Percentiles rank a stretch among this genome's conserved stretches.
Evolutionary conservation across 2,888 invertebrate species (phyloP).

Genomic region (Acronicta leporina): DNA sequence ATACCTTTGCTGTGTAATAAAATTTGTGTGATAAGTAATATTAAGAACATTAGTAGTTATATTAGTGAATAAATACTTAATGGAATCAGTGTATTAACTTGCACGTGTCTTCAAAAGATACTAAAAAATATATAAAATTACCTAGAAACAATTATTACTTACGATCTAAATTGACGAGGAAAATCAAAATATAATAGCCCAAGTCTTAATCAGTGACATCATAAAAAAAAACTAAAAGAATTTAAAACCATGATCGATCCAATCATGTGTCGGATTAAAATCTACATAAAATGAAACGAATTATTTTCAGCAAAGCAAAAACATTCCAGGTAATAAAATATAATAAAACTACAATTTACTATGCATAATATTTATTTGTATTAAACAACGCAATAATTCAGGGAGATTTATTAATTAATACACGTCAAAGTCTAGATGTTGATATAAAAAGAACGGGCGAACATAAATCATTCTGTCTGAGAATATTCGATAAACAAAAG

Average conservation of each 20-base stretch:
- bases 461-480: slow-evolving; percentile 72
- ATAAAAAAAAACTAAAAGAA: slow-evolving; percentile 21
- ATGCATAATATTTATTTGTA: slow-evolving; percentile 48
- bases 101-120: too few species aligned
- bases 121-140: slow-evolving; percentile 9
- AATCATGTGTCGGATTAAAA: slow-evolving; percentile 57
- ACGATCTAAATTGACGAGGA: too few species aligned
- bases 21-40: too few species aligned
- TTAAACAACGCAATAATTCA: slow-evolving; percentile 58
- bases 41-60: too few species aligned
- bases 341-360: slow-evolving; percentile 36
- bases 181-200: slow-evolving; percentile 3
- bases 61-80: too few species aligned
- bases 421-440: slow-evolving; percentile 62
- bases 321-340: slow-evolving; percentile 21
- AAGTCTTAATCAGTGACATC: slow-evolving; percentile 22
- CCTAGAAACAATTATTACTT: too few species aligned
- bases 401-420: slow-evolving; percentile 63
- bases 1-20: too few species aligned
- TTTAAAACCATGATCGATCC: slow-evolving; percentile 39
- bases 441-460: slow-evolving; percentile 61
- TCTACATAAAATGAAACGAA: slow-evolving; percentile 49
- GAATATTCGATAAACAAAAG: slow-evolving; percentile 78
- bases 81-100: too few species aligned
- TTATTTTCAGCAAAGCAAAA: slow-evolving; percentile 37